Conservation (phyloP, 2,797 vertebrate species). For the Meda fulgida region DNA sequence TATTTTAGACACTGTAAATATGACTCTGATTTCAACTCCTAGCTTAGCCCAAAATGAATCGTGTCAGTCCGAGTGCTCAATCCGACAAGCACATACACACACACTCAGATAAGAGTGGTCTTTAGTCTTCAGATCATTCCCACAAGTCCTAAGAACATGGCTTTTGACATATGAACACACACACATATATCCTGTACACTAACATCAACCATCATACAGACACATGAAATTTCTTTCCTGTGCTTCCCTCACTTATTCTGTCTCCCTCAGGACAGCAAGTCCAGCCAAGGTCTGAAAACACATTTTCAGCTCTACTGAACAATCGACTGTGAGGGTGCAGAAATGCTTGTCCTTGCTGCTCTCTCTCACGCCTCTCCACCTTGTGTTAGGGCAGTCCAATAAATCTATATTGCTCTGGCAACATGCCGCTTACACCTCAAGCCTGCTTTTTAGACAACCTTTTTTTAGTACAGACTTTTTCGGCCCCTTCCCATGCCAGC, state of each 20-base stretch:
- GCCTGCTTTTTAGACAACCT: slow-evolving; percentile 58
- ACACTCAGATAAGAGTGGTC: not conserved
- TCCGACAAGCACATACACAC: slow-evolving; percentile 18
- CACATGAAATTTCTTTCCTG: slow-evolving; percentile 26
- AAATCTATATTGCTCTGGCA: slow-evolving; percentile 71
- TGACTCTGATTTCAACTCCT: not conserved
- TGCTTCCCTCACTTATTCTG: not conserved
- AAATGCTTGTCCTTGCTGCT: slow-evolving; percentile 75
- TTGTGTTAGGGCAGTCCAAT: slow-evolving; percentile 67
- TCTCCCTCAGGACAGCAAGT: slow-evolving; percentile 71
- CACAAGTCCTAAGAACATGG: slow-evolving; percentile 13
- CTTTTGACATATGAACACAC: slow-evolving; percentile 24
- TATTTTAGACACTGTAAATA: not conserved
- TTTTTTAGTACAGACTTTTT: slow-evolving; percentile 19
- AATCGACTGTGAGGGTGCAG: slow-evolving; percentile 75
- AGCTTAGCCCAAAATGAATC: not conserved
- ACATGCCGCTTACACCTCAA: slow-evolving; percentile 65
- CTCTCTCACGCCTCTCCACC: slow-evolving; percentile 63
- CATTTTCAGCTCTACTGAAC: slow-evolving; percentile 83
- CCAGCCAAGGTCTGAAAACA: slow-evolving; percentile 78
- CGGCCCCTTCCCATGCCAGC: not conserved
- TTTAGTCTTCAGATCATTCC: slow-evolving; percentile 35
- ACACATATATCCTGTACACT: not conserved
- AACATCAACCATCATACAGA: slow-evolving; percentile 31
- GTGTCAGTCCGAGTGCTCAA: slow-evolving; percentile 37